phyloP scores from a whole-genome alignment of 2,888 invertebrate genomes.

The Drosophila monieri region DNA sequence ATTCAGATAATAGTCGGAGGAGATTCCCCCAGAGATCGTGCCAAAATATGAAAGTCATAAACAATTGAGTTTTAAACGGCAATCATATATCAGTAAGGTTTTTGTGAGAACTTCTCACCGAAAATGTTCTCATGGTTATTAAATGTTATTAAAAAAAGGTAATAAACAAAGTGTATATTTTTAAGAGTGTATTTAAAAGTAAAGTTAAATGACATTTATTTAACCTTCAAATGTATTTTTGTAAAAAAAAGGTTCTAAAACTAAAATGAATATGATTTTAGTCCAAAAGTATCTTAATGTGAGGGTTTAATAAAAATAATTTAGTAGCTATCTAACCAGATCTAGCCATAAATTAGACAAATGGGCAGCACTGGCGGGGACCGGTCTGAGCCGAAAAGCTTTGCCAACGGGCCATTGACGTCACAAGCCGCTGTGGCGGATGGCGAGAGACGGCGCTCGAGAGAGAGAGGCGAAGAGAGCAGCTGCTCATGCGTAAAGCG shows the following conservation, averaged over 20 bases:
- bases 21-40: not conserved
- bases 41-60: not conserved
- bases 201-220: not conserved
- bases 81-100: not conserved
- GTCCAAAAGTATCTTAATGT: not conserved
- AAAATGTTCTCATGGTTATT: not conserved
- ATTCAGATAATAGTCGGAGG: not conserved
- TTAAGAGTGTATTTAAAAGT: constrained; percentile 1
- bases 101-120: not conserved
- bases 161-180: not conserved
- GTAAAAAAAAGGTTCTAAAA: not conserved
- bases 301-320: not conserved
- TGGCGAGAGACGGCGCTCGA: not conserved
- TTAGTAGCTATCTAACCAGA: too few relatives aligned
- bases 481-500: constrained; percentile 57
- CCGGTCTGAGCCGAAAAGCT: constrained; percentile 71
- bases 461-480: constrained; percentile 13
- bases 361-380: constrained; percentile 42
- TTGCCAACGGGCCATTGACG: constrained; percentile 58
- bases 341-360: not conserved
- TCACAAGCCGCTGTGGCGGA: constrained; percentile 49
- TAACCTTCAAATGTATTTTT: not conserved
- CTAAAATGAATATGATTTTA: not conserved
- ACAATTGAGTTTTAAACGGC: not conserved
- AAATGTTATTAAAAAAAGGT: not conserved